A percentile compares a stretch with the other conserved stretches of the same genome.
Conservation (phyloP, 1,140 invertebrate genomes). For the Pseudachorutes palmiensis region DNA sequence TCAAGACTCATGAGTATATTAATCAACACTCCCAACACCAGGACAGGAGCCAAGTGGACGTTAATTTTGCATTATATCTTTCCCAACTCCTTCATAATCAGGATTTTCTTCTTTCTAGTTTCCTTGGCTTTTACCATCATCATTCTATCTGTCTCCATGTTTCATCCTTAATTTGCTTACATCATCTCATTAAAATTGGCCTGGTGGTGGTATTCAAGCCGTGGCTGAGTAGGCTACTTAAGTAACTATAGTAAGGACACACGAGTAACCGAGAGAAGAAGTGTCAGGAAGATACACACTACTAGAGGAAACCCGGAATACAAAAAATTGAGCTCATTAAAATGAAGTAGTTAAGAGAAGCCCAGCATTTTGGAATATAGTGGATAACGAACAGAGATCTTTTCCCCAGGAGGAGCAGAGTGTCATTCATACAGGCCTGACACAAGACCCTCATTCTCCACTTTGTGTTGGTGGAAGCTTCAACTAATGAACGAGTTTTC, state of each 20-base stretch:
- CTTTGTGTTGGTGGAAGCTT: not conserved
- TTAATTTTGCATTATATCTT: not conserved
- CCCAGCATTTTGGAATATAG: no score
- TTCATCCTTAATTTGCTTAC: conserved; percentile 14
- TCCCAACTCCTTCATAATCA: not conserved
- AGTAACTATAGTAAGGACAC: no score
- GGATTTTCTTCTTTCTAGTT: not conserved
- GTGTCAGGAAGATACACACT: no score
- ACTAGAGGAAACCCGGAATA: not conserved
- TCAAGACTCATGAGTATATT: no score
- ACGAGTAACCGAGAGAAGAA: not conserved
- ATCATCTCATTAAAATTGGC: conserved; percentile 7
- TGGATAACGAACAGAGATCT: no score
- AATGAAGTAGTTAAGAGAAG: no score
- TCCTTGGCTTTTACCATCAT: not conserved
- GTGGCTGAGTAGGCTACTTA: no score
- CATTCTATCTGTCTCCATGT: conserved; percentile 9
- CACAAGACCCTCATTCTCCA: not conserved
- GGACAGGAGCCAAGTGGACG: no score
- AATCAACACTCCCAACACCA: no score
- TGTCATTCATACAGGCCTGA: not conserved
- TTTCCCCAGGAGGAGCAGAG: no score
- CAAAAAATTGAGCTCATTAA: conserved; percentile 1
- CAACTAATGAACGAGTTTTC: not conserved
- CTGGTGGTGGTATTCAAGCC: not conserved